Percentiles rank a stretch among this genome's conserved stretches.
These are phyloP conservation scores for Menidia menidia DNA, from an alignment of 2,797 vertebrate species.

Conservation along the genomic window DNA sequence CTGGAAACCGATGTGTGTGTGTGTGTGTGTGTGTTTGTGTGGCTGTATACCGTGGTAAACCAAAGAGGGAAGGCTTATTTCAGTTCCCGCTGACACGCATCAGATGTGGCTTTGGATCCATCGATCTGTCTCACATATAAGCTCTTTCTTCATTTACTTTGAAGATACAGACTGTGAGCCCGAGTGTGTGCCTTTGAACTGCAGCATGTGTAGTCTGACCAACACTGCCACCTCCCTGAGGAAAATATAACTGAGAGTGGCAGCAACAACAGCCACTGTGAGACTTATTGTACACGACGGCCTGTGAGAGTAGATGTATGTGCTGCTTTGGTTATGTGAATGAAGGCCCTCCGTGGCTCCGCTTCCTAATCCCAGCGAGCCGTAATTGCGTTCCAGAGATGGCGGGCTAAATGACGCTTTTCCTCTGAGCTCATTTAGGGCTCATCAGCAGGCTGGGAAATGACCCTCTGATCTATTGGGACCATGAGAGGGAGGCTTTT, in stretches of 20 bases:
- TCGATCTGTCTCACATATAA: slow-evolving; percentile 25
- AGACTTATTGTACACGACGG: not conserved
- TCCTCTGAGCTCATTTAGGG: slow-evolving; percentile 78
- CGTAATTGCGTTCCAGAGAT: slow-evolving; percentile 69
- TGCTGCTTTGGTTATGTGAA: not conserved
- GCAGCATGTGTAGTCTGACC: slow-evolving; percentile 60
- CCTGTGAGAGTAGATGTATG: slow-evolving; percentile 4
- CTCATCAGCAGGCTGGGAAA: slow-evolving; percentile 65
- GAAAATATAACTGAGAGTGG: slow-evolving; percentile 58
- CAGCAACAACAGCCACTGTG: not conserved
- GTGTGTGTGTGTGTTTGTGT: slow-evolving; percentile 4
- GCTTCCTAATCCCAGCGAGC: slow-evolving; percentile 9
- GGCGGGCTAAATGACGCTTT: slow-evolving; percentile 79
- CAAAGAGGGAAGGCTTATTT: slow-evolving; percentile 43
- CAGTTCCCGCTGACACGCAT: slow-evolving; percentile 49
- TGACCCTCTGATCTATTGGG: slow-evolving; percentile 54
- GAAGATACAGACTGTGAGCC: slow-evolving; percentile 6
- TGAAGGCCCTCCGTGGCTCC: not conserved
- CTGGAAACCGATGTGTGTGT: slow-evolving; percentile 12
- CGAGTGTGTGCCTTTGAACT: slow-evolving; percentile 20
- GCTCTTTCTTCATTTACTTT: slow-evolving; percentile 5
- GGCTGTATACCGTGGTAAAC: slow-evolving; percentile 38
- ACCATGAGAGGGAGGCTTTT: slow-evolving; percentile 36
- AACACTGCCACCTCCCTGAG: slow-evolving; percentile 82
- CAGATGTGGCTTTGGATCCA: slow-evolving; percentile 64